Percentiles rank a stretch among this genome's conserved stretches.
These are phyloP conservation scores for Oxyruncus cristatus DNA, from an alignment of 2,113 vertebrate species.

Conservation along the genomic window DNA sequence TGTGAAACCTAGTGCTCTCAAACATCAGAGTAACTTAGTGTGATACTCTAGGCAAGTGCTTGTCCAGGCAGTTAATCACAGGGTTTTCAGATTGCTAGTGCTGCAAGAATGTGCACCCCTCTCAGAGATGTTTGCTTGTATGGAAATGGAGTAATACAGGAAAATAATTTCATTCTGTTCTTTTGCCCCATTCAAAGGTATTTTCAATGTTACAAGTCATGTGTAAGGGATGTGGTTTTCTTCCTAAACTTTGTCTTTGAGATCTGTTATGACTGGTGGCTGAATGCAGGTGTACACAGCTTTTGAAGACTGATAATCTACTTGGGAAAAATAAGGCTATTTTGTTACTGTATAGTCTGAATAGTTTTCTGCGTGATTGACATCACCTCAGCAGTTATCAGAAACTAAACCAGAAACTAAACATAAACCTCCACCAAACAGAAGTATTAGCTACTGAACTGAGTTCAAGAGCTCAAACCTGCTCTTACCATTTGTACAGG, in stretches of 20 bases:
- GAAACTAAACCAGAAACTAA: background rate
- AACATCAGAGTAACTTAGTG: background rate
- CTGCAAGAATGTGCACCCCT: background rate
- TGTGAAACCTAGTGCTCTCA: background rate
- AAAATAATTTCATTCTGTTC: background rate
- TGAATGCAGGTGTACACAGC: background rate
- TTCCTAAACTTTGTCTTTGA: background rate
- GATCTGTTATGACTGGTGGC: background rate
- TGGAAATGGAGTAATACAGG: background rate
- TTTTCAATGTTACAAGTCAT: background rate
- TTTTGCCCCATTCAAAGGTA: background rate
- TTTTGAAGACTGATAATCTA: background rate
- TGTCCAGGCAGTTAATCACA: background rate
- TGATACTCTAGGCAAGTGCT: background rate
- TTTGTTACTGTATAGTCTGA: background rate
- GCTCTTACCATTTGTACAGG: background rate
- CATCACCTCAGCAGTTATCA: background rate
- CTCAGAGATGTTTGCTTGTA: background rate
- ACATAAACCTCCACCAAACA: background rate
- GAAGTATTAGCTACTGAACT: background rate
- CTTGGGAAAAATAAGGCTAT: background rate
- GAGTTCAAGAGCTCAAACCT: background rate
- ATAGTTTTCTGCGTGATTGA: background rate
- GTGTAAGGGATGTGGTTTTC: background rate
- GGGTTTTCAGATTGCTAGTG: background rate